Evolutionary conservation across 2,888 invertebrate species (phyloP), one percentile per base, ranked within the genome.

Genomic region (Acleris literana): DNA sequence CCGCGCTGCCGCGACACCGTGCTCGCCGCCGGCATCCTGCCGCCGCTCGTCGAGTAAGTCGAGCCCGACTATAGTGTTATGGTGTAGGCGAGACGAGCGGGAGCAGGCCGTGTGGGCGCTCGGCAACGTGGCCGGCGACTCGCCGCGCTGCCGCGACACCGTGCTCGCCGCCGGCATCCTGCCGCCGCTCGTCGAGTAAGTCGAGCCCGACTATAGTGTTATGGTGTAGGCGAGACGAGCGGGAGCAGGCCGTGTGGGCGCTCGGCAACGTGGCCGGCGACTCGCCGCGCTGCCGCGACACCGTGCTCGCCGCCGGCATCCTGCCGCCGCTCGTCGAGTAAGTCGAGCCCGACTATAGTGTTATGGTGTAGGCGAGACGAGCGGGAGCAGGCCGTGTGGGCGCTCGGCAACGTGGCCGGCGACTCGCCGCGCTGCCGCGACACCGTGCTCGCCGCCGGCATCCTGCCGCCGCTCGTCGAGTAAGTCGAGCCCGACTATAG

Each of bases 31-130:
- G 97, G 97, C 61, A 96, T 98, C 68, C 93, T 99, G 71, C 94
- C 95, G 71, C 98, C 98, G 54, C 93, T 99, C 33, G 88, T 99
- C 77, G 96, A 97, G 98, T 98, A 90, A 94, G 95, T 94, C 33
- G 33, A 33, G 33, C 33, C 67, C 29, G n/a, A 7, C 39, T 39
- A 33, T 33, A 33, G 33, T 33, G 33, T 9, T 33, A 33, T 33
- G 1, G 33, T 33, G 33, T 33, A 33, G 33, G 33, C 33, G 99
- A 99, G 88, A 99, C 99, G 93, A 98, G 98, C 25, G 97, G 76
- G 99, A 99, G 88, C 99, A 99, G 93, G 98, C 98, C 25, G 97
- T 99, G 62, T 99, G 99, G 99, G 98, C 98, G 63, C 93, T 99
- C 69, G 99, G 99, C 68, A 99, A 99, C 90, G 98, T 99, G 76